phyloP scores from a whole-genome alignment of 1,140 invertebrate genomes.

The Melipona quadrifasciata region DNA sequence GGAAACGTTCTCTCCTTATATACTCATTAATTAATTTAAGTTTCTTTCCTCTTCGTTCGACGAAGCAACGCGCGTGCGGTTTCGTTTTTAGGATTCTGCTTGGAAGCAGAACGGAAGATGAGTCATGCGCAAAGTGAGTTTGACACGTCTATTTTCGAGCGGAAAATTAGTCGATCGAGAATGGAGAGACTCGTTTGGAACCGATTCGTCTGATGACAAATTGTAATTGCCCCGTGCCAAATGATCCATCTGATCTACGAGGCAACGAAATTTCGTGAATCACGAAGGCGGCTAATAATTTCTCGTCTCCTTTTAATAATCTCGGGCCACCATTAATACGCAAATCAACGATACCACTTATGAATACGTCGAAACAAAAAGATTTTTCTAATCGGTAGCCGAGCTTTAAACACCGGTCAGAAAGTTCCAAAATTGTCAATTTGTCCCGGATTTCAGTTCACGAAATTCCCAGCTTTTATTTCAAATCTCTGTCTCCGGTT shows the following conservation, averaged over 20 bases:
- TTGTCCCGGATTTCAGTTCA: no score
- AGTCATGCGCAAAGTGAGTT: not conserved
- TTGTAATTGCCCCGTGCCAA: slow-evolving; percentile 23
- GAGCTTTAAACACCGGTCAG: no score
- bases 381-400: not conserved
- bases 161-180: not conserved
- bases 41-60: no score
- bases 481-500: no score
- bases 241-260: not conserved
- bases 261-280: slow-evolving; percentile 19
- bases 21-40: no score
- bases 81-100: not conserved
- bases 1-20: not conserved
- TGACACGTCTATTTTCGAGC: no score
- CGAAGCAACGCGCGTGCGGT: no score
- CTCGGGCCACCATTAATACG: not conserved
- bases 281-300: not conserved
- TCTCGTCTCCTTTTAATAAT: not conserved
- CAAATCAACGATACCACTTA: not conserved
- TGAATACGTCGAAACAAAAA: not conserved
- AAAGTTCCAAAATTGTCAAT: no score
- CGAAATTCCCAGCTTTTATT: no score
- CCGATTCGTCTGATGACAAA: slow-evolving; percentile 26
- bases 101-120: not conserved
- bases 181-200: not conserved